A percentile compares a stretch with the other conserved stretches of the same genome.
phyloP scores from a whole-genome alignment of 2,888 invertebrate species.

The Seira ritae region DNA sequence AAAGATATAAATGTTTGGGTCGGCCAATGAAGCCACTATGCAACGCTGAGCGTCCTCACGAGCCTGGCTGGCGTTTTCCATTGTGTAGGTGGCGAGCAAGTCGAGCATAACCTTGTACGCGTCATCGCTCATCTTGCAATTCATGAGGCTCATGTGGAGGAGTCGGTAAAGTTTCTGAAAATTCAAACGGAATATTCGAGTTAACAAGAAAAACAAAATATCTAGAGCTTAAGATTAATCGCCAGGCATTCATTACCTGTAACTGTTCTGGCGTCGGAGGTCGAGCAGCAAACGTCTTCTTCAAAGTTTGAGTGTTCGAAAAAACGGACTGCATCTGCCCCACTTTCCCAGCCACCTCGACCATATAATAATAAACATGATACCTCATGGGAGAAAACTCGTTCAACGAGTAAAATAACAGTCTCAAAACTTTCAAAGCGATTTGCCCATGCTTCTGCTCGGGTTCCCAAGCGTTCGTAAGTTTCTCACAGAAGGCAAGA shows the following conservation, averaged over 20 bases:
- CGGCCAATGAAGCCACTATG: constrained; percentile 95
- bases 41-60: constrained; percentile 97
- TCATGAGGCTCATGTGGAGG: constrained; percentile 90
- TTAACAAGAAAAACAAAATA: no score
- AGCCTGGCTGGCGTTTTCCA: constrained; percentile 97
- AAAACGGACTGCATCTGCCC: constrained; percentile 91
- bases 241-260: no score
- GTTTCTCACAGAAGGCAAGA: constrained; percentile 92
- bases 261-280: constrained; percentile 91
- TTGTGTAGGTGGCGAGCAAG: constrained; percentile 95
- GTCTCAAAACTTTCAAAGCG: constrained; percentile 91
- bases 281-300: constrained; percentile 86
- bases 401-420: constrained; percentile 93
- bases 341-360: constrained; percentile 91
- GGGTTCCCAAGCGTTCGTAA: constrained; percentile 85
- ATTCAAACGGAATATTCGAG: constrained; percentile 4
- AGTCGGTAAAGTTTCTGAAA: constrained; percentile 87
- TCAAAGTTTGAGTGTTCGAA: constrained; percentile 88
- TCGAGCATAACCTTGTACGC: constrained; percentile 90
- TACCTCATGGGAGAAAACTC: constrained; percentile 90
- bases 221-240: not conserved
- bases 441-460: constrained; percentile 87
- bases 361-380: constrained; percentile 93
- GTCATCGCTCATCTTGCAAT: constrained; percentile 83
- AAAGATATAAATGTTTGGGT: constrained; percentile 95